phyloP scores from a whole-genome alignment of 2,113 vertebrate species.

The Myrmecophaga tridactyla region DNA sequence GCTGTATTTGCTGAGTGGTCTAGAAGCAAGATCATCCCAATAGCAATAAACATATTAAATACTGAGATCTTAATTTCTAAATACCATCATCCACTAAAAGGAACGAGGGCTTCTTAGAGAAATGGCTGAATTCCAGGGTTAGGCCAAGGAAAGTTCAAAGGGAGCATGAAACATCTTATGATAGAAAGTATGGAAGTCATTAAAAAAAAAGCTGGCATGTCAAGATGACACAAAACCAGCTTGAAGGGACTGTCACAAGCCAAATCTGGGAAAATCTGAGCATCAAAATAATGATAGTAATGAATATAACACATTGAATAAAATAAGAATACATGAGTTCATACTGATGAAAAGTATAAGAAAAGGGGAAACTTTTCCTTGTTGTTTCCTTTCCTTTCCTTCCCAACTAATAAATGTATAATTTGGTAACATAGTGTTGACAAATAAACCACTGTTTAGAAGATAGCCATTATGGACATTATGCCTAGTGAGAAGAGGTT shows the following conservation, averaged over 20 bases:
- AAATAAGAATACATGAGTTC: not conserved
- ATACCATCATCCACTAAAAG: not conserved
- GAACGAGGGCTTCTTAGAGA: not conserved
- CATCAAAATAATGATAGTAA: not conserved
- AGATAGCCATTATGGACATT: not conserved
- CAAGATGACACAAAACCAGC: not conserved
- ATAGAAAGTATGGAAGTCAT: not conserved
- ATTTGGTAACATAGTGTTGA: not conserved
- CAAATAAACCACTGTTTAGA: slow-evolving; percentile 26
- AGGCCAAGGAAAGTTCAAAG: not conserved
- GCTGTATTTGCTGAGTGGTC: not conserved
- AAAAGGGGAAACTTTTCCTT: not conserved
- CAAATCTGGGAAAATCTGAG: not conserved
- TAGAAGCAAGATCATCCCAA: not conserved
- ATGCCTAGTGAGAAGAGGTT: not conserved
- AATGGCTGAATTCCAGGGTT: not conserved
- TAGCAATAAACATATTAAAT: not conserved
- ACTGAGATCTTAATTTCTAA: not conserved
- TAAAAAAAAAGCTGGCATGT: not conserved
- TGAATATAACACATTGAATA: not conserved
- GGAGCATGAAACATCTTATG: not conserved
- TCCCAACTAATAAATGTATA: not conserved
- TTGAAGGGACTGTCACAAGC: not conserved
- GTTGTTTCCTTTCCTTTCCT: no score
- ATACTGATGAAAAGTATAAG: not conserved